Percentiles rank a stretch among this genome's conserved stretches.
Evolutionary conservation across 2,797 vertebrate genomes (phyloP).

Genomic region (Protosalanx chinensis): DNA sequence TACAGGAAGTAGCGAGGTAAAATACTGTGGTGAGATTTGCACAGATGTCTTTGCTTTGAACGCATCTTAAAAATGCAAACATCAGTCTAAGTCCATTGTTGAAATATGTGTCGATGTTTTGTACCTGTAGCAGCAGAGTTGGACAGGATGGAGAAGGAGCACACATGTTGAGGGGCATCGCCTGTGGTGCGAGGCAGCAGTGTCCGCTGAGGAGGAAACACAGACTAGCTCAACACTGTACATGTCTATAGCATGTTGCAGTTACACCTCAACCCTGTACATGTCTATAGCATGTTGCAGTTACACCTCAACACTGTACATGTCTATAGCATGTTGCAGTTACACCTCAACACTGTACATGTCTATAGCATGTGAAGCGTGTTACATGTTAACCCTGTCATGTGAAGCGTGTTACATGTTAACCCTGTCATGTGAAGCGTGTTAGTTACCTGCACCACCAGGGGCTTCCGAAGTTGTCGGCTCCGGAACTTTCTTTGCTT

Average conservation of each 20-base stretch:
- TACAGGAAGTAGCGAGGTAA: slow-evolving; percentile 31
- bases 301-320: background rate
- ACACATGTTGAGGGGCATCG: slow-evolving; percentile 90
- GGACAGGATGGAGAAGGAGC: slow-evolving; percentile 95
- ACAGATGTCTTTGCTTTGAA: background rate
- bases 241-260: background rate
- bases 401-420: too few species aligned
- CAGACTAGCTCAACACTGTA: background rate
- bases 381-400: too few species aligned
- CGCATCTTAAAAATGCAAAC: background rate
- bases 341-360: too few species aligned
- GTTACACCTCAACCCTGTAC: background rate
- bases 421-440: too few species aligned
- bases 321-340: too few species aligned
- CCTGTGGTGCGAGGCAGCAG: slow-evolving; percentile 92
- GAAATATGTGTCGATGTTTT: too few species aligned
- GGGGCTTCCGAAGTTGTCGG: slow-evolving; percentile 89
- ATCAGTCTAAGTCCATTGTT: background rate
- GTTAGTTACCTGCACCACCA: slow-evolving; percentile 89
- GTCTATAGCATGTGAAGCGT: too few species aligned
- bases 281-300: background rate
- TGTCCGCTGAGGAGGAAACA: slow-evolving; percentile 75
- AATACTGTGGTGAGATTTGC: too few species aligned
- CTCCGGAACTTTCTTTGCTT: slow-evolving; percentile 88
- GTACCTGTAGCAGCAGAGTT: slow-evolving; percentile 93